Conservation (phyloP, 1,140 invertebrate genomes). For the Octopus sinensis region DNA sequence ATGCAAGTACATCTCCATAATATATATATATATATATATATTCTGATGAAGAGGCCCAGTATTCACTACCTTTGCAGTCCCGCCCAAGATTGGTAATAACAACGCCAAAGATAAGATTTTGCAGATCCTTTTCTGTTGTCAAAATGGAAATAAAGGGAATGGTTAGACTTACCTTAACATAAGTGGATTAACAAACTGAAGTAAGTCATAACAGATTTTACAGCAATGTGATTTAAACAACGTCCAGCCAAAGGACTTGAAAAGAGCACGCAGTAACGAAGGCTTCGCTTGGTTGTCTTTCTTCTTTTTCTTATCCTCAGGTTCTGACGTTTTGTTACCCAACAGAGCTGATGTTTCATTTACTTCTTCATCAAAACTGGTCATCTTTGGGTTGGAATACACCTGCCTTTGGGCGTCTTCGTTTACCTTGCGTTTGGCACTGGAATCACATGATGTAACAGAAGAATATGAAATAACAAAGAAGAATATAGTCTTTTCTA, state of each 20-base stretch:
- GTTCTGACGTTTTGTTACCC: constrained; percentile 16
- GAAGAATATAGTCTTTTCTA: too few relatives aligned
- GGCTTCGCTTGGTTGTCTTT: constrained; percentile 28
- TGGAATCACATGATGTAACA: not conserved
- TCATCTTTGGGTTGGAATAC: not conserved
- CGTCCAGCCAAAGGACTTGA: constrained; percentile 37
- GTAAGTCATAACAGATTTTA: constrained; percentile 45
- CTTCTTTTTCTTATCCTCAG: constrained; percentile 22
- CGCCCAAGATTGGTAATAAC: too few relatives aligned
- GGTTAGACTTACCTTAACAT: constrained; percentile 37
- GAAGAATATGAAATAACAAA: not conserved
- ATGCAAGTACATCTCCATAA: too few relatives aligned
- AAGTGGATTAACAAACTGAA: constrained; percentile 47
- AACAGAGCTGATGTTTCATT: not conserved
- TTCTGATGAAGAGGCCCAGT: too few relatives aligned
- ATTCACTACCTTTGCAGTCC: too few relatives aligned
- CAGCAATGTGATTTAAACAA: constrained; percentile 39
- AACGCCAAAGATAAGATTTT: too few relatives aligned
- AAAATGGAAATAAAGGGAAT: not conserved
- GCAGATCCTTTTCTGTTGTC: not conserved
- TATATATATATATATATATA: too few relatives aligned
- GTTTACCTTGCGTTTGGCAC: not conserved
- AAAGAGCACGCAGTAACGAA: constrained; percentile 42
- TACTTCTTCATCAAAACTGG: not conserved
- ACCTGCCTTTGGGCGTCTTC: not conserved